Evolutionary conservation across 1,140 invertebrate species (phyloP), one percentile per base, ranked within the genome.

Genomic region (Drosophila varians): DNA sequence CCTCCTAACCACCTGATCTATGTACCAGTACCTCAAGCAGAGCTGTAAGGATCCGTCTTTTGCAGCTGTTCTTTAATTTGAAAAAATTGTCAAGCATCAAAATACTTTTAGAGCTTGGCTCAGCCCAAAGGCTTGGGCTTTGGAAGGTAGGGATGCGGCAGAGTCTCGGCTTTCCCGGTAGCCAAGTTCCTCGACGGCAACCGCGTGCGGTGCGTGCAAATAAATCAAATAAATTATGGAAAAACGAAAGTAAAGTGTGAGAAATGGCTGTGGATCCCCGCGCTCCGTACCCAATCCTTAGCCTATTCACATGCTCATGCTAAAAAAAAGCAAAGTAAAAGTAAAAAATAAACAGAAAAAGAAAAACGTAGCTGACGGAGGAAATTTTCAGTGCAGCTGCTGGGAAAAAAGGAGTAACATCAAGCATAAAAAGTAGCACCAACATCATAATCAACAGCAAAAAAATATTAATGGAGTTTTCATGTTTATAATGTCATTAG

Each of bases 401-500:
- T 64, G 42, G n/a, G 16, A 45, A 68, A 68, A 68, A 69, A 69
- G 49, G 55, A 75, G 73, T 76, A 62, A 76, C 73, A 71, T 16
- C 49, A 36, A 79, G 54, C 64, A 60, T 79, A 70, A 83, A 74
- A 77, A 83, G 58, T 64, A 70, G 56, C 48, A 74, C 21, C 54
- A 83, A 71, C 83, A 83, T 89, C 60, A 89, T 83, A 75, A 82
- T 77, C 62, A 78, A 65, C 58, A 75, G 55, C 53, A 75, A 75
- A 87, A 86, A 78, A 74, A 89, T 89, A 89, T 89, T 89, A 89
- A 89, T 89, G 84, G 84, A 89, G 76, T 89, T 89, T 89, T 89
- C 84, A 86, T 89, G 84, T 89, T 84, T 89, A 89, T 89, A 89
- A 89, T 89, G 86, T 89, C 84, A 89, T 89, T 89, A 89, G 84